Evolutionary conservation across 2,888 invertebrate species (phyloP).

Genomic region (Griposia aprilina): DNA sequence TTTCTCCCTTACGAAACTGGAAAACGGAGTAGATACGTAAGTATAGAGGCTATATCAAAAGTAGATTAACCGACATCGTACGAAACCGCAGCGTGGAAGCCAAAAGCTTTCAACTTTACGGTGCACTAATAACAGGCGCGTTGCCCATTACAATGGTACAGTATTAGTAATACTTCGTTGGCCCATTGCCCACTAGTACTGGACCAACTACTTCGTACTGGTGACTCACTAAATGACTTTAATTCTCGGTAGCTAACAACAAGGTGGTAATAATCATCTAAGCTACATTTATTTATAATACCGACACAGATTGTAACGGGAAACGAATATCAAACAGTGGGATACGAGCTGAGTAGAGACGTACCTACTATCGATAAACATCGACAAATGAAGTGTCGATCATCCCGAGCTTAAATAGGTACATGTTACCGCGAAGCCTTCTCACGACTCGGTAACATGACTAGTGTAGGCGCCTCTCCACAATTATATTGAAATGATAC

Average conservation of each 20-base stretch:
- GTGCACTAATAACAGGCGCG: constrained; percentile 33
- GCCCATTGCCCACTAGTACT: constrained; percentile 59
- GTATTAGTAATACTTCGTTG: constrained; percentile 55
- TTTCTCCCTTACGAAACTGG: neutral
- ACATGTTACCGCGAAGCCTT: constrained; percentile 46
- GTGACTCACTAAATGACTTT: constrained; percentile 47
- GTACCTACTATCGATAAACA: constrained; percentile 39
- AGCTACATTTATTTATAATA: neutral
- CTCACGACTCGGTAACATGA: constrained; percentile 45
- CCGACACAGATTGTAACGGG: constrained; percentile 2
- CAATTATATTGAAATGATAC: constrained; percentile 85
- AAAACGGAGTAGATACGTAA: too few relatives aligned
- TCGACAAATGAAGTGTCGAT: constrained; percentile 46
- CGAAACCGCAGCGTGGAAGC: constrained; percentile 8
- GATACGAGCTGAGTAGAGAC: neutral
- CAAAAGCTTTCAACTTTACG: constrained; percentile 31
- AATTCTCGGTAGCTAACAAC: constrained; percentile 9
- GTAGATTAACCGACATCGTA: constrained; percentile 27
- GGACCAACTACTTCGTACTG: constrained; percentile 38
- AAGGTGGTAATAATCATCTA: neutral
- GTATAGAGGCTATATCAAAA: constrained; percentile 12
- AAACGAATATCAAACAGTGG: neutral
- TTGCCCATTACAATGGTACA: constrained; percentile 41
- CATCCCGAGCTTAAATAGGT: constrained; percentile 35
- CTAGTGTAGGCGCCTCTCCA: constrained; percentile 81